Conservation (phyloP, 2,888 invertebrate genomes). For the Psylliodes chrysocephalus region DNA sequence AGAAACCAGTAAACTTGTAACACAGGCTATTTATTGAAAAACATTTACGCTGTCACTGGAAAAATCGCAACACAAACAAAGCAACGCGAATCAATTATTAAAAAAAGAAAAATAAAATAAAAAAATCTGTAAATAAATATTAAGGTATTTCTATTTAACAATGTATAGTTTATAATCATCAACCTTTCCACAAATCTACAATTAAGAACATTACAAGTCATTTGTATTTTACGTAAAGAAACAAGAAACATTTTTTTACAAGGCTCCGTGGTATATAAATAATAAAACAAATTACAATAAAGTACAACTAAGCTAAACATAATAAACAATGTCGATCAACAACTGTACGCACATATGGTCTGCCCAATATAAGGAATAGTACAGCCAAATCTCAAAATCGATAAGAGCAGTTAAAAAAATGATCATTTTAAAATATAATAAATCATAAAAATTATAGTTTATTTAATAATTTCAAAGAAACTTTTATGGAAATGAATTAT, state of each 20-base stretch:
- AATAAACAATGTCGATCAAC: slow-evolving; percentile 62
- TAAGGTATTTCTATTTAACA: slow-evolving; percentile 68
- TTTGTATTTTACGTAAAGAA: slow-evolving; percentile 62
- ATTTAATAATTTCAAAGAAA: too few species aligned
- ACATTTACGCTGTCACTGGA: slow-evolving; percentile 32
- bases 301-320: slow-evolving; percentile 62
- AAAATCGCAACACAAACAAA: slow-evolving; percentile 32
- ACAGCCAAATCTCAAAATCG: slow-evolving; percentile 1
- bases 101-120: slow-evolving; percentile 41
- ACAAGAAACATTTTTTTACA: slow-evolving; percentile 59
- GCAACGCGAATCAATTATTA: slow-evolving; percentile 25
- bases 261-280: slow-evolving; percentile 60
- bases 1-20: slow-evolving; percentile 25
- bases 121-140: slow-evolving; percentile 58
- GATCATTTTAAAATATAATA: too few species aligned
- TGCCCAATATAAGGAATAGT: slow-evolving; percentile 12
- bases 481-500: too few species aligned
- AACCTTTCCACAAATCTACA: slow-evolving; percentile 68
- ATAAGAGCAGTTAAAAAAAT: background rate
- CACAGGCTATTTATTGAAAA: slow-evolving; percentile 34
- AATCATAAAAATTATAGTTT: too few species aligned
- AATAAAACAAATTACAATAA: slow-evolving; percentile 59
- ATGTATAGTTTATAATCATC: slow-evolving; percentile 67
- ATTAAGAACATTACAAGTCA: slow-evolving; percentile 66
- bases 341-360: slow-evolving; percentile 59